Conservation (phyloP, 2,797 vertebrate genomes). For the Peromyscus melanophrys region DNA sequence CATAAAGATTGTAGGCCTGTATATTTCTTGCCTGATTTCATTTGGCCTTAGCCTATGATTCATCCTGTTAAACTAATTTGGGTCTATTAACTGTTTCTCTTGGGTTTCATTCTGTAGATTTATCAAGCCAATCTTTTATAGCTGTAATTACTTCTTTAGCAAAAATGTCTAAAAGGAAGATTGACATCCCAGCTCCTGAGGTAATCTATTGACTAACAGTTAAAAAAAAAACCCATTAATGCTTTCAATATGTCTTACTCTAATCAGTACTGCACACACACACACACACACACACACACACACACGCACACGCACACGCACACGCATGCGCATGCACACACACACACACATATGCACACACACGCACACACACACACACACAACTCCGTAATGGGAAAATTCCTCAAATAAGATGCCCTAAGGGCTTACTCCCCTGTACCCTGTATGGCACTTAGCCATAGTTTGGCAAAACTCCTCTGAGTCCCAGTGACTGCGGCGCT, state of each 20-base stretch:
- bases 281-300: background rate
- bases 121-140: conserved; percentile 38
- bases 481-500: background rate
- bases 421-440: background rate
- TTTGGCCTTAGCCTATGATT: conserved; percentile 37
- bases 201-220: background rate
- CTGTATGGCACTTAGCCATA: background rate
- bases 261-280: background rate
- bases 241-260: background rate
- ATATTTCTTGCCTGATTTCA: conserved; percentile 44
- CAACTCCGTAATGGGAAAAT: background rate
- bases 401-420: background rate
- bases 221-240: background rate
- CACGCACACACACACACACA: background rate
- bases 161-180: conserved; percentile 40
- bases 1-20: background rate
- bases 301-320: background rate
- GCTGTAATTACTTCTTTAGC: conserved; percentile 46
- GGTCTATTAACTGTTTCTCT: conserved; percentile 33
- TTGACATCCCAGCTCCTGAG: conserved; percentile 19
- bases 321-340: no score
- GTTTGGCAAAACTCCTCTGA: conserved; percentile 8
- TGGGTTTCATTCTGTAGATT: conserved; percentile 46
- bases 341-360: no score
- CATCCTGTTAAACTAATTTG: conserved; percentile 55